Conservation (phyloP, 2,888 invertebrate species). For the Cabera pusaria region DNA sequence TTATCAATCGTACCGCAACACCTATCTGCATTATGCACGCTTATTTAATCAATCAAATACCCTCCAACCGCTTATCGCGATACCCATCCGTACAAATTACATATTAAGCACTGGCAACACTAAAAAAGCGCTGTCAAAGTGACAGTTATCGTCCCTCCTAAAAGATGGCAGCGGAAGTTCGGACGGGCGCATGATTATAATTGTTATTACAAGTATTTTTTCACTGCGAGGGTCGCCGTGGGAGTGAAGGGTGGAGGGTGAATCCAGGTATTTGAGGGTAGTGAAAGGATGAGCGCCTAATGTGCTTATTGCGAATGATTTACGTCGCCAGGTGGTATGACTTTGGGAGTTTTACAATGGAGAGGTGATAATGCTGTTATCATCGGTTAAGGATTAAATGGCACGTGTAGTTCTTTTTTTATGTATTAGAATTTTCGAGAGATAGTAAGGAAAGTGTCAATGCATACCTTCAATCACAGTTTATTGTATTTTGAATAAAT, state of each 20-base stretch:
- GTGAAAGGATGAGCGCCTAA: conserved; percentile 61
- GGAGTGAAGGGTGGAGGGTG: conserved; percentile 50
- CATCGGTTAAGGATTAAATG: conserved; percentile 30
- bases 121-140: conserved; percentile 67
- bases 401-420: too few relatives aligned
- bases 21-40: conserved; percentile 71
- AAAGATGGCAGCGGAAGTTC: conserved; percentile 58
- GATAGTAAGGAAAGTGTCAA: not conserved
- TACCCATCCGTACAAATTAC: conserved; percentile 77
- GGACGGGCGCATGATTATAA: conserved; percentile 70
- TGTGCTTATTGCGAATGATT: conserved; percentile 57
- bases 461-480: too few relatives aligned
- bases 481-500: too few relatives aligned
- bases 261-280: conserved; percentile 52
- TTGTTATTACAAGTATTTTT: conserved; percentile 75
- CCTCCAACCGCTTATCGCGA: conserved; percentile 64
- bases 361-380: conserved; percentile 44
- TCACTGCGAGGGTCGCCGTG: conserved; percentile 65
- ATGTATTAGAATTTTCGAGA: too few relatives aligned
- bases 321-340: conserved; percentile 60
- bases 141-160: conserved; percentile 55
- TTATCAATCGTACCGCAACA: conserved; percentile 61
- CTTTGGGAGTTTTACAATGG: conserved; percentile 32
- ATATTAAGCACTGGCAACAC: conserved; percentile 72
- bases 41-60: conserved; percentile 79